These are phyloP conservation scores for Phodopus roborovskii DNA, from an alignment of 2,113 vertebrate genomes.

Conservation along the genomic window DNA sequence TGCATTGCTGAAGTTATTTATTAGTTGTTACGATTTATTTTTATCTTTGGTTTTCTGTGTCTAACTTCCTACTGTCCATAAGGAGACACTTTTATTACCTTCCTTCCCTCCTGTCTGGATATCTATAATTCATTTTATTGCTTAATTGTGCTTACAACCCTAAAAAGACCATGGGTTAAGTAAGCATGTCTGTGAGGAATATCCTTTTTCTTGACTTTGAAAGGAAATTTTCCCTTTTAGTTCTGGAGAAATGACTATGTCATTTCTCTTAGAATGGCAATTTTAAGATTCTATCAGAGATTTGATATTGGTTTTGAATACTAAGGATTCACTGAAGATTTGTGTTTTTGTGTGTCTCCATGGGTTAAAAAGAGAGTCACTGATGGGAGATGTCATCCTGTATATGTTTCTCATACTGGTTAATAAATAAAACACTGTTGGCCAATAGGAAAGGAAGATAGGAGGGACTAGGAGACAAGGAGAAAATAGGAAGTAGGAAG, in stretches of 20 bases:
- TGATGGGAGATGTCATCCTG: no score
- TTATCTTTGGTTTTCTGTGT: background rate
- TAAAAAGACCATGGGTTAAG: background rate
- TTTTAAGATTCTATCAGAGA: background rate
- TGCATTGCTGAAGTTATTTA: background rate
- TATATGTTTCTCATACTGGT: no score
- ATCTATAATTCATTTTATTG: background rate
- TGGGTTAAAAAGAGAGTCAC: fast-evolving
- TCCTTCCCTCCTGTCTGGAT: background rate
- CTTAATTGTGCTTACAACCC: background rate
- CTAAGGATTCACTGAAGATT: background rate
- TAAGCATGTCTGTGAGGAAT: background rate
- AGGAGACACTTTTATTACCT: background rate
- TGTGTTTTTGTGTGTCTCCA: background rate
- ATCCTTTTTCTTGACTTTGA: background rate
- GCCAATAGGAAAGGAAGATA: no score
- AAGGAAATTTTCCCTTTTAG: background rate
- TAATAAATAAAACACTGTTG: no score
- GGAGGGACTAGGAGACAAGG: no score
- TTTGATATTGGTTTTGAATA: background rate
- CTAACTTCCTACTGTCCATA: background rate
- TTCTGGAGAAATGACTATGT: background rate
- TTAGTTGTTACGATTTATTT: background rate
- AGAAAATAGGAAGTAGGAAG: no score
- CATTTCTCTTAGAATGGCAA: background rate